phyloP scores from a whole-genome alignment of 2,888 invertebrate species.

The Noctua pronuba region DNA sequence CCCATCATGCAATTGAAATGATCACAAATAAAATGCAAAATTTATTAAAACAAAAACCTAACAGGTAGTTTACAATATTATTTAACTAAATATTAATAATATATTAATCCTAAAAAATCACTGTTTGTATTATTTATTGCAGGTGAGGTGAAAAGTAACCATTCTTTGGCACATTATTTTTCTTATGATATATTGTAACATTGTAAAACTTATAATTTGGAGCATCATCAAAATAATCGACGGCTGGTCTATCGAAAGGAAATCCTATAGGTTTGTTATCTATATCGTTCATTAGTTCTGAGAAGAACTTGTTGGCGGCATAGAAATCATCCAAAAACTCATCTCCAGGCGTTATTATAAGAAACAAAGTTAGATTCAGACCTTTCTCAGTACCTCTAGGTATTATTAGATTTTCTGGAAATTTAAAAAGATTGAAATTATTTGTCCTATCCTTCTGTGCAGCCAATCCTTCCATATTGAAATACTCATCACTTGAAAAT shows the following conservation, averaged over 20 bases:
- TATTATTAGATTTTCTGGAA: constrained; percentile 82
- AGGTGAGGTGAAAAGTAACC: constrained; percentile 80
- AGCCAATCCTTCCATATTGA: constrained; percentile 71
- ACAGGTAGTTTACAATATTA: neutral
- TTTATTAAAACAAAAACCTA: constrained; percentile 19
- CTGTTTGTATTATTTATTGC: constrained; percentile 66
- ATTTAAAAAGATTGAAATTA: constrained; percentile 80
- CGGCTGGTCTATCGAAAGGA: constrained; percentile 83
- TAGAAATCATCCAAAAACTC: constrained; percentile 62
- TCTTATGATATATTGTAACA: constrained; percentile 80
- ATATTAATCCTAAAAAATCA: too few relatives aligned
- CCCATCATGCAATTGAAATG: neutral
- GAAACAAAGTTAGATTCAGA: constrained; percentile 82
- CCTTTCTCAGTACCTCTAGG: constrained; percentile 82
- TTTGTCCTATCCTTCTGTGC: constrained; percentile 62
- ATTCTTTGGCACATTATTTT: constrained; percentile 66
- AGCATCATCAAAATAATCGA: constrained; percentile 68
- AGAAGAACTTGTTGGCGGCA: constrained; percentile 70
- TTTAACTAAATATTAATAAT: neutral
- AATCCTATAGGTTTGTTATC: constrained; percentile 84
- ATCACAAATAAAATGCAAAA: neutral
- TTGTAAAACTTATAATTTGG: constrained; percentile 84
- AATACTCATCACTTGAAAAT: constrained; percentile 77
- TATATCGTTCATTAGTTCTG: constrained; percentile 69
- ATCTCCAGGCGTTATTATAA: constrained; percentile 78